Base-by-base conservation (phyloP, 2,888 invertebrate species). In the Andrena marginata region DNA sequence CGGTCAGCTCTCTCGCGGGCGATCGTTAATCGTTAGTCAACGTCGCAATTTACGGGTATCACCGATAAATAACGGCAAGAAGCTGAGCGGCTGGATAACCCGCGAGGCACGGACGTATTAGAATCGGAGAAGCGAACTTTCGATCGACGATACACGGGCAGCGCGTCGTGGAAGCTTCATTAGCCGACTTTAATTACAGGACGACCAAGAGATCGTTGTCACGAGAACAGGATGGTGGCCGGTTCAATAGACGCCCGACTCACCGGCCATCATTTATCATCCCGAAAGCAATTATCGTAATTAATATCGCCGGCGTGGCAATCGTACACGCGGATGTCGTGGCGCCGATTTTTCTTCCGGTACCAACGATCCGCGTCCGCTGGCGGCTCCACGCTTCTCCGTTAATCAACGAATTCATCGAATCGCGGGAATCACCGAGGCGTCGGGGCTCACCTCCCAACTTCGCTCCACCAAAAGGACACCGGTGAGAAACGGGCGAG, bases 131-230 rank as follows among this genome's bases (percentile, higher is more conserved):
- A 26, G 56, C 48, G 13, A 69, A 49, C 8, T 33, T 54, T 48
- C 20, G 70, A 77, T 62, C 51, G 56, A 20, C 33, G 56, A 56
- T 54, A 49, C 6, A 31, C 31, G 10, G 62, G 8, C 63, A 16
- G 10, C 8, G n/a, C 60, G 23, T 33, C 31, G 54, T 23, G 63
- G 69, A 65, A 10, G 80, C 89, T 91, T 92, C 92, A 91, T 92
- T 92, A 92, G 90, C 87, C 80, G 86, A 79, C 84, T 90, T 90
- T 92, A 93, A 92, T 93, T 93, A 90, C 86, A 80, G 90, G 80
- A 74, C 87, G 89, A 89, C 80, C 77, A 85, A 26, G 23, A 90
- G 91, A 92, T 92, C 90, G 89, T 91, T 91, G 91, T 92, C 91
- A 86, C 90, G 84, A 84, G 77, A 48, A 42, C 75, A 71, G 84